phyloP scores from a whole-genome alignment of 2,888 invertebrate genomes.

The Colletes collaris region DNA sequence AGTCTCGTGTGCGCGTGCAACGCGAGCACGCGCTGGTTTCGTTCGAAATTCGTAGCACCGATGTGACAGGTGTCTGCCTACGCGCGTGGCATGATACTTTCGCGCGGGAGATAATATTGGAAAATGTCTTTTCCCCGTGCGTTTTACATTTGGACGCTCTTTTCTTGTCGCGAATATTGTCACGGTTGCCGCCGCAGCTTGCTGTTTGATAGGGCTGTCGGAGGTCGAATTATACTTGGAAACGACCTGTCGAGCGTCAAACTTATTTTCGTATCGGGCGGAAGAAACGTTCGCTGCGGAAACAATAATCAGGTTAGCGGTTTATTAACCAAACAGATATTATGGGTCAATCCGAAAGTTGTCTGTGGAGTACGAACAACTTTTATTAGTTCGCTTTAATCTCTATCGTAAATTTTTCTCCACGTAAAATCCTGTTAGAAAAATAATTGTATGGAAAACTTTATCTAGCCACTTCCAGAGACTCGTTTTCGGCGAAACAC shows the following conservation, averaged over 20 bases:
- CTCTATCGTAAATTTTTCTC: too few relatives aligned
- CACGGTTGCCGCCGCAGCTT: neutral
- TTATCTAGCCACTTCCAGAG: too few relatives aligned
- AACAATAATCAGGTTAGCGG: too few relatives aligned
- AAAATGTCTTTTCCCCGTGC: constrained; percentile 1
- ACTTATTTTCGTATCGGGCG: neutral
- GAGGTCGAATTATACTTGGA: neutral
- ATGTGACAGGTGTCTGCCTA: constrained; percentile 18
- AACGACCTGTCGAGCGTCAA: neutral
- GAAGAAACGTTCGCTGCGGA: too few relatives aligned
- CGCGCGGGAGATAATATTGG: constrained; percentile 2
- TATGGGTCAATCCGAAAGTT: too few relatives aligned
- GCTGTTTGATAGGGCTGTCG: neutral
- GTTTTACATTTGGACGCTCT: neutral
- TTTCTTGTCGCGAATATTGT: neutral
- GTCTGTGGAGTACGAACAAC: too few relatives aligned
- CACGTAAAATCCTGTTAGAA: too few relatives aligned
- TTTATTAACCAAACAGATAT: too few relatives aligned
- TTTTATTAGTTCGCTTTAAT: too few relatives aligned
- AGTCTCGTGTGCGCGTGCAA: neutral
- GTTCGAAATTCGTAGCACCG: neutral
- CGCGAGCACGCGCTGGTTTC: neutral
- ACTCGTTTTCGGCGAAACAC: neutral
- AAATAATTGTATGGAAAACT: too few relatives aligned
- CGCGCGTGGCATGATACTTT: constrained; percentile 2